A percentile compares a stretch with the other conserved stretches of the same genome.
These are phyloP conservation scores for Habrosyne pyritoides DNA, from an alignment of 2,888 invertebrate genomes.

Conservation along the genomic window DNA sequence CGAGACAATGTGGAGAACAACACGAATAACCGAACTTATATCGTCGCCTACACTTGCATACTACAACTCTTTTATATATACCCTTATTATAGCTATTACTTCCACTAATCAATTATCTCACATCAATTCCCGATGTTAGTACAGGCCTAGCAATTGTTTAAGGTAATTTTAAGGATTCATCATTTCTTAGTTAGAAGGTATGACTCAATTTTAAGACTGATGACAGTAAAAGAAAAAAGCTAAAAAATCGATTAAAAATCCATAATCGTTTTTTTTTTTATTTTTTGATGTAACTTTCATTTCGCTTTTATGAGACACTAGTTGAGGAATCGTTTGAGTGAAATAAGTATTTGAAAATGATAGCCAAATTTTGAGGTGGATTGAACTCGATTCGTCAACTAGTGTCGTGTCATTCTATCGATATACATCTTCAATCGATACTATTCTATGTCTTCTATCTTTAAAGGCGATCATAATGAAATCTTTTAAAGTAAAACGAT, in stretches of 20 bases:
- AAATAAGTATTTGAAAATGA: constrained; percentile 51
- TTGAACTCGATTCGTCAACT: constrained; percentile 49
- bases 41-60: constrained; percentile 59
- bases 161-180: constrained; percentile 71
- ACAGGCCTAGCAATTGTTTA: constrained; percentile 77
- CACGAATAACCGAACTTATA: constrained; percentile 35
- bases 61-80: constrained; percentile 48
- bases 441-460: constrained; percentile 72
- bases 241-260: constrained; percentile 49
- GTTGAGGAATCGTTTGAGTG: constrained; percentile 49
- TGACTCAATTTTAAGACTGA: constrained; percentile 85
- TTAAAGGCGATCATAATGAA: constrained; percentile 63
- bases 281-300: constrained; percentile 51
- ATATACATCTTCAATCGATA: constrained; percentile 63
- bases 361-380: constrained; percentile 65
- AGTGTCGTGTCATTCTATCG: constrained; percentile 44
- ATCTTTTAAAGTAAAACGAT: constrained; percentile 47
- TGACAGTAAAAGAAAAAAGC: constrained; percentile 71
- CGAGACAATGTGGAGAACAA: constrained; percentile 37
- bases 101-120: constrained; percentile 43
- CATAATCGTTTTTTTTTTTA: constrained; percentile 63
- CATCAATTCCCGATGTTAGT: constrained; percentile 57
- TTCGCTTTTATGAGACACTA: constrained; percentile 43
- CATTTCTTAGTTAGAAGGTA: constrained; percentile 81
- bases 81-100: constrained; percentile 48